Evolutionary conservation across 1,140 invertebrate genomes (phyloP).

Genomic region (Lasaia peninsularis): DNA sequence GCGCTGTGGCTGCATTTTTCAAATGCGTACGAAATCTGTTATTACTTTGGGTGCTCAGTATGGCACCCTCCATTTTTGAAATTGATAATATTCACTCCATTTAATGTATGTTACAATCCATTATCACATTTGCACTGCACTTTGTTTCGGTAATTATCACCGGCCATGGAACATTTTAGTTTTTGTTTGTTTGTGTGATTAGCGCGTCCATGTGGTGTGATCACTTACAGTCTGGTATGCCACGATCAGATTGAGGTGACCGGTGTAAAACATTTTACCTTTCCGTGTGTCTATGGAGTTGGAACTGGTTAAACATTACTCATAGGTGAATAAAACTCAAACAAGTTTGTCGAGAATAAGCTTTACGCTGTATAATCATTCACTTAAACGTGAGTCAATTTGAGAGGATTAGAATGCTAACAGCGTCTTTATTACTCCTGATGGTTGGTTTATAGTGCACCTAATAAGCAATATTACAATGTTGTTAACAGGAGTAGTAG

Average conservation of each 20-base stretch:
- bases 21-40: slow-evolving; percentile 64
- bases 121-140: slow-evolving; percentile 44
- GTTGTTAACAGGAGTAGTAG: neutral
- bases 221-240: neutral
- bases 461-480: no score
- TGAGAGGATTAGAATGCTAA: slow-evolving; percentile 1
- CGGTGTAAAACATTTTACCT: neutral
- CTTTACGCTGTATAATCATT: neutral
- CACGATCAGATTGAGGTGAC: neutral
- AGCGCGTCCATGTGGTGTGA: neutral
- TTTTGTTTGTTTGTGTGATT: slow-evolving; percentile 6
- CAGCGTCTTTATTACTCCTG: neutral
- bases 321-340: slow-evolving; percentile 15
- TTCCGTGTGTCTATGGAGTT: neutral
- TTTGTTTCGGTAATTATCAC: slow-evolving; percentile 18
- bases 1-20: slow-evolving; percentile 68
- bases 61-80: slow-evolving; percentile 70
- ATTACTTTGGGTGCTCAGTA: slow-evolving; percentile 62
- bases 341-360: neutral
- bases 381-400: slow-evolving; percentile 7
- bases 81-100: slow-evolving; percentile 31
- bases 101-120: slow-evolving; percentile 58
- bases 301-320: neutral
- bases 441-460: neutral
- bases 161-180: slow-evolving; percentile 13